Conservation (phyloP, 2,888 invertebrate species). For the Drosophila prostipennis region DNA sequence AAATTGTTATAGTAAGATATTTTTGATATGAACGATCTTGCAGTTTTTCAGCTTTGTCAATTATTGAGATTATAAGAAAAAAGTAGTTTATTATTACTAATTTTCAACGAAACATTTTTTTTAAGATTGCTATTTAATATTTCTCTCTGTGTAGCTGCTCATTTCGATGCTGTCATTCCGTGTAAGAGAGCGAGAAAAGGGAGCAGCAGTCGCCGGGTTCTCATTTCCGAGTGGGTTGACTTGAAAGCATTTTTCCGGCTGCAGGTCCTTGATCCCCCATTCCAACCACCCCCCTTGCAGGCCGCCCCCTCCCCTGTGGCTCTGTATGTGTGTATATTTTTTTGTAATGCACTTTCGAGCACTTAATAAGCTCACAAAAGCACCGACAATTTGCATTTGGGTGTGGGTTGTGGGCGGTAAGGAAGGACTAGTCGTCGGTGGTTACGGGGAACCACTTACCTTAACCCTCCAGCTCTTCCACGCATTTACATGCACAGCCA, state of each 20-base stretch:
- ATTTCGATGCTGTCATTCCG: conserved; percentile 45
- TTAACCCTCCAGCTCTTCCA: conserved; percentile 71
- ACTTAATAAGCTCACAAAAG: conserved; percentile 75
- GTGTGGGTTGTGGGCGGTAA: background rate
- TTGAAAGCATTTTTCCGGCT: conserved; percentile 46
- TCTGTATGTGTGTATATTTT: conserved; percentile 2
- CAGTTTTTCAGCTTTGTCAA: too few relatives aligned
- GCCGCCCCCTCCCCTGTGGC: background rate
- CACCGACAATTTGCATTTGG: conserved; percentile 66
- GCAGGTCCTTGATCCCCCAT: conserved; percentile 29
- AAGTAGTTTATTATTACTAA: too few relatives aligned
- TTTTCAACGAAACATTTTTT: too few relatives aligned
- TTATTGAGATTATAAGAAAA: too few relatives aligned
- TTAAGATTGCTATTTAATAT: too few relatives aligned
- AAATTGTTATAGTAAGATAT: too few relatives aligned
- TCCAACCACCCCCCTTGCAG: background rate
- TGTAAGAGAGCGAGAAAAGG: conserved; percentile 8
- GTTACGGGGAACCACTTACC: conserved; percentile 53
- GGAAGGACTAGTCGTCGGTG: background rate
- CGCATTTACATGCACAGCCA: conserved; percentile 54
- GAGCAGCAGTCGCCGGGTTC: conserved; percentile 26
- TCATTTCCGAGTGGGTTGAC: conserved; percentile 53
- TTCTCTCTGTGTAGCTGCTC: conserved; percentile 23
- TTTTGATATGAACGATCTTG: too few relatives aligned
- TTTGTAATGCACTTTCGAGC: conserved; percentile 65